These are phyloP conservation scores for Emberiza fucata DNA, from an alignment of 2,113 vertebrate genomes.

Conservation along the genomic window DNA sequence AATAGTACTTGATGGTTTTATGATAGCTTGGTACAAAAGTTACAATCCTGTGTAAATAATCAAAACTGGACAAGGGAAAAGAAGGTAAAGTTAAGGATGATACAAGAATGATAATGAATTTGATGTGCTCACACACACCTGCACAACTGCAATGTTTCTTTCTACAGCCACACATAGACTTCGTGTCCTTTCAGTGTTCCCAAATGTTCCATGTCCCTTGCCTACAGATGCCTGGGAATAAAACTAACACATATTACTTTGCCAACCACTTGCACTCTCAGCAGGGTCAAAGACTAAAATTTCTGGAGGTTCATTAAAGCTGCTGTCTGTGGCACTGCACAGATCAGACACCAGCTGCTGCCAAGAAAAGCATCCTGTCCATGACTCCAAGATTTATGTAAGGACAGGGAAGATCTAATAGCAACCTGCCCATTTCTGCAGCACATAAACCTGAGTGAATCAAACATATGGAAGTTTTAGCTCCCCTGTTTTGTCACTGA, in stretches of 20 bases:
- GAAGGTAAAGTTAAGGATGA: background rate
- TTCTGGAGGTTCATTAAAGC: background rate
- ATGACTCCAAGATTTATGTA: background rate
- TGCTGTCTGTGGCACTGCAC: background rate
- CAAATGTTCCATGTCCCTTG: background rate
- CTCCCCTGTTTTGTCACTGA: background rate
- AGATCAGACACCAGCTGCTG: background rate
- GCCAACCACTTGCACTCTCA: background rate
- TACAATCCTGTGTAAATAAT: background rate
- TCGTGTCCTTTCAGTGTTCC: background rate
- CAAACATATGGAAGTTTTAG: background rate
- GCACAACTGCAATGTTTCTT: background rate
- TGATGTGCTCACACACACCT: background rate
- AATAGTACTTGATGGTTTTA: background rate
- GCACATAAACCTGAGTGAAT: background rate
- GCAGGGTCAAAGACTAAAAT: background rate
- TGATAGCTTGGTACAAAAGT: background rate
- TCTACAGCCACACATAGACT: background rate
- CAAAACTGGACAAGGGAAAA: background rate
- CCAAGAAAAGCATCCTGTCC: background rate
- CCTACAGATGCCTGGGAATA: background rate
- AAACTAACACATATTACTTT: background rate
- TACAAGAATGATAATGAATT: background rate
- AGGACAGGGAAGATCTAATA: background rate
- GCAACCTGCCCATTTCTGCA: background rate